Base-by-base conservation (phyloP, 2,888 invertebrate genomes). In the Plebejus argus region DNA sequence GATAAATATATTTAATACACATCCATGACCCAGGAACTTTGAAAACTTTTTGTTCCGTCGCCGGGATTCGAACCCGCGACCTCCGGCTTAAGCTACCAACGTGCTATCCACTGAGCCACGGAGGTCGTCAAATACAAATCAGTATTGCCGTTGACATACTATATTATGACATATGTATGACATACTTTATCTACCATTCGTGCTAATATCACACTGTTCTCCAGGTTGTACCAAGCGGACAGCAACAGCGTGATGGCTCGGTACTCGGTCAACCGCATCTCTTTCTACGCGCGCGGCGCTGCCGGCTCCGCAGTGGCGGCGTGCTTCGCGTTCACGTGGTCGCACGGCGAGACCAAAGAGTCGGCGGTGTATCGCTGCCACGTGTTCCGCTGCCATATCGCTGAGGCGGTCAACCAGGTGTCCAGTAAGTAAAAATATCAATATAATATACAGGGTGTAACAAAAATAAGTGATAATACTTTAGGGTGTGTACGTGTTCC, bases 241-340 rank as follows among this genome's bases (percentile, higher is more conserved):
- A 96, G 96, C 49, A 97, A 98, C 87, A 94, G 96, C 77, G 97
- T 98, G 81, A 98, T 99, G 90, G 96, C 97, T 0, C 96, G 97
- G 4, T 99, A 98, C 88, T 97, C 98, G 83, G 97, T 99, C 78
- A 98, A 98, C 85, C 96, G 98, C 81, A 99, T 99, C 82, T 95
- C 98, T 80, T 98, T 99, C 94, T 99, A 99, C 91, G 98, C 98
- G 8, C 96, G 98, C 76, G 99, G 99, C 8, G 96, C 96, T 53
- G 95, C 96, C 15, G 97, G 97, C 74, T 96, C 97, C 28, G 94
- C 95, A 0, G 99, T 99, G 84, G 96, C 97, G 0, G 96, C 98
- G n/a, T 99, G 99, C 91, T 99, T 99, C 94, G 99, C 99, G 10
- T 99, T 99, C 92, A 99, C 99, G 0, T 99, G 98, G 96, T 97